phyloP scores from a whole-genome alignment of 2,797 vertebrate genomes.

The Manis pentadactyla region DNA sequence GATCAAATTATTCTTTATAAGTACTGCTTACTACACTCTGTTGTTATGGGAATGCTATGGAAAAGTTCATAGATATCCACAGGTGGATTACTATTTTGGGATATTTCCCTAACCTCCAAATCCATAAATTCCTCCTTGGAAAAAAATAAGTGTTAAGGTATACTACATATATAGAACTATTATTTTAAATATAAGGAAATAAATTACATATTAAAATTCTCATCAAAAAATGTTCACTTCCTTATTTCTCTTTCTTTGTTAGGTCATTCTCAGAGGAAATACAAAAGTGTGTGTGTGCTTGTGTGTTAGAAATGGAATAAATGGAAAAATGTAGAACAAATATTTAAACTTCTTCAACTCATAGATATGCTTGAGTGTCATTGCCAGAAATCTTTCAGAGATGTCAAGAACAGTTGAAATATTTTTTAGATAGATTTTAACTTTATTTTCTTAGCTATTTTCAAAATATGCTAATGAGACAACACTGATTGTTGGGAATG shows the following conservation, averaged over 20 bases:
- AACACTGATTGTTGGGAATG: not conserved
- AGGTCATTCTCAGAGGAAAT: not conserved
- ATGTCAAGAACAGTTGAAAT: slow-evolving; percentile 12
- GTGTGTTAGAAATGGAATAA: not conserved
- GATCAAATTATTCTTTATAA: not conserved
- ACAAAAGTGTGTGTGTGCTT: not conserved
- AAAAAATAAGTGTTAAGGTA: not conserved
- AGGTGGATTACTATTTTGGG: not conserved
- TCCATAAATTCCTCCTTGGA: not conserved
- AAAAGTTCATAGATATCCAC: not conserved
- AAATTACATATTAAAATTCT: not conserved
- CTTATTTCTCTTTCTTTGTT: not conserved
- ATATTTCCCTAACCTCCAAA: not conserved
- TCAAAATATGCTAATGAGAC: not conserved
- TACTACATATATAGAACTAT: not conserved
- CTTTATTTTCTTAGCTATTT: not conserved
- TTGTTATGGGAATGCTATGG: not conserved
- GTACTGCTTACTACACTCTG: not conserved
- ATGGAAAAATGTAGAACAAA: not conserved
- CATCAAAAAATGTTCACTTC: not conserved
- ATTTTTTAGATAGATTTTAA: slow-evolving; percentile 14
- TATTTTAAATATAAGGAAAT: not conserved
- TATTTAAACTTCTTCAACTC: not conserved
- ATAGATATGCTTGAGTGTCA: not conserved
- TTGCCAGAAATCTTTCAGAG: not conserved